Evolutionary conservation across 2,888 invertebrate genomes (phyloP).

Genomic region (Polyommatus iphigenia): DNA sequence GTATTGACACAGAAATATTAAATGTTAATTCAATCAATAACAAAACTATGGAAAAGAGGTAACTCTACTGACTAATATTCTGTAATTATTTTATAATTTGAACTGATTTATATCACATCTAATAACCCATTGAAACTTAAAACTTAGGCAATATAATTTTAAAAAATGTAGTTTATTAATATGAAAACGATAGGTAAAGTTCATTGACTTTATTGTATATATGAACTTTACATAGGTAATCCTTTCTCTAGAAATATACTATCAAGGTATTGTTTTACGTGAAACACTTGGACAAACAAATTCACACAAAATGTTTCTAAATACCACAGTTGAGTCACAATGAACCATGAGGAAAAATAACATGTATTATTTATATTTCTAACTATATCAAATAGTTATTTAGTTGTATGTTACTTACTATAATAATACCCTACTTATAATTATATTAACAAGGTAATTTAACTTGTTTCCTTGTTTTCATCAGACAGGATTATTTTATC

Average conservation of each 20-base stretch:
- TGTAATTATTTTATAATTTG: too few species aligned
- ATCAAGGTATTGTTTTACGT: neutral
- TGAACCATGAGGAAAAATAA: neutral
- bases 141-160: neutral
- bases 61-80: too few species aligned
- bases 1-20: too few species aligned
- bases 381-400: too few species aligned
- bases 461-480: neutral
- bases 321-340: neutral
- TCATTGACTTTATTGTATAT: neutral
- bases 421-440: neutral
- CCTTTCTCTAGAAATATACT: neutral
- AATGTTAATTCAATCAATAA: too few species aligned
- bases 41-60: too few species aligned
- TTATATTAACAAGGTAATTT: neutral
- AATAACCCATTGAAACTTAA: too few species aligned
- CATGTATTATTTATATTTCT: neutral
- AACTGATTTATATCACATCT: too few species aligned
- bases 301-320: neutral
- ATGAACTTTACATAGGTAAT: neutral
- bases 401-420: neutral
- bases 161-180: neutral
- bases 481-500: neutral
- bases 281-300: neutral
- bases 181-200: neutral